These are phyloP conservation scores for Eudemis profundana DNA, from an alignment of 2,888 invertebrate species.

Conservation along the genomic window DNA sequence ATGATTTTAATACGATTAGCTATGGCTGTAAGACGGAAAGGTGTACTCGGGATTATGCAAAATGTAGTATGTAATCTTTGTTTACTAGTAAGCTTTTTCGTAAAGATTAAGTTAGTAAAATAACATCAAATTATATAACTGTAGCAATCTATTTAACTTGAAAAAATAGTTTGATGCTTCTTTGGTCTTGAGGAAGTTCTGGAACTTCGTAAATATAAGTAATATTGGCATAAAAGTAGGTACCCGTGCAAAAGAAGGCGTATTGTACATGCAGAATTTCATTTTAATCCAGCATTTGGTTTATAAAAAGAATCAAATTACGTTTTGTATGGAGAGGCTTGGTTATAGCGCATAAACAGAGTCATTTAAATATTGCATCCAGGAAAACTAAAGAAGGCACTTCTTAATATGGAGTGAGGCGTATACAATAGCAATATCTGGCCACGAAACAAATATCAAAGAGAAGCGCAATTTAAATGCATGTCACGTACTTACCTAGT, in stretches of 20 bases:
- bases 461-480: conserved; percentile 57
- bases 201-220: no score
- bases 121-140: no score
- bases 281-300: no score
- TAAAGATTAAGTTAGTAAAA: not conserved
- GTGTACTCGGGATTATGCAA: conserved; percentile 6
- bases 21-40: not conserved
- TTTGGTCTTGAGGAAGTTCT: no score
- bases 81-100: not conserved
- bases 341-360: no score
- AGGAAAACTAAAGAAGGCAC: not conserved
- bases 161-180: no score
- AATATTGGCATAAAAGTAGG: no score
- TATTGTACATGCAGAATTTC: no score
- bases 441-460: conserved; percentile 49
- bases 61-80: not conserved
- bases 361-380: not conserved
- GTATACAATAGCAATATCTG: conserved; percentile 47
- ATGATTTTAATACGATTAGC: not conserved
- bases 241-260: no score
- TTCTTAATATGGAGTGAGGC: conserved; percentile 1
- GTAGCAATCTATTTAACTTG: no score
- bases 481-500: conserved; percentile 65
- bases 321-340: no score
- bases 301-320: no score